Conservation (phyloP, 2,113 vertebrate species). For the Uropsilus gracilis region DNA sequence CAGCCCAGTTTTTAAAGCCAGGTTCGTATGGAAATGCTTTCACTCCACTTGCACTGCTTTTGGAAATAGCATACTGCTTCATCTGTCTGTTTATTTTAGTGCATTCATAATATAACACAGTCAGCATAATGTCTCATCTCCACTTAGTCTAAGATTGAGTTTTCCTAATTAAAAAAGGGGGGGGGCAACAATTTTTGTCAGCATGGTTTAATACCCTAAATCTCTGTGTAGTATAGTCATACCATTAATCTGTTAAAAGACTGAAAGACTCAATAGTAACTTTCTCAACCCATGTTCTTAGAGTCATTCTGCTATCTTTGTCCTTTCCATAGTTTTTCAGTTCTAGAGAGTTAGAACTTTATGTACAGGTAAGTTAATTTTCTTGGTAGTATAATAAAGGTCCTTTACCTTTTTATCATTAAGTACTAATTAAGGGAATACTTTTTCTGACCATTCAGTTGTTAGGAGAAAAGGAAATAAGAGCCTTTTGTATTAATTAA, state of each 20-base stretch:
- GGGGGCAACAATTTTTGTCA: conserved; percentile 84
- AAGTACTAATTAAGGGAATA: background rate
- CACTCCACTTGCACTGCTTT: conserved; percentile 99
- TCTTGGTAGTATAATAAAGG: conserved; percentile 21
- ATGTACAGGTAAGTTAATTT: conserved; percentile 64
- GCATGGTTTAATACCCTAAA: conserved; percentile 61
- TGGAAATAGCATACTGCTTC: conserved; percentile 99
- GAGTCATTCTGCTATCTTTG: conserved; percentile 49
- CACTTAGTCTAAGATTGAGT: conserved; percentile 72
- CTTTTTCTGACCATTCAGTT: background rate
- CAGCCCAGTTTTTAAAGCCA: conserved; percentile 99
- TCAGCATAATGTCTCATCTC: conserved; percentile 95
- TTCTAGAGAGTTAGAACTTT: conserved; percentile 58
- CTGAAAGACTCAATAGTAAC: conserved; percentile 35
- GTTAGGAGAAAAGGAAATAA: background rate
- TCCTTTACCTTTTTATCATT: background rate
- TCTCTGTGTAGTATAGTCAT: background rate
- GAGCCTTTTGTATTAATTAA: background rate
- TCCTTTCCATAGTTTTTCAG: conserved; percentile 43
- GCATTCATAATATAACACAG: conserved; percentile 94
- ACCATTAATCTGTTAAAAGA: conserved; percentile 9
- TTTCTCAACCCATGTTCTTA: background rate
- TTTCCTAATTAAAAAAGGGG: conserved; percentile 70
- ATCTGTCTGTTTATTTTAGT: conserved; percentile 97
- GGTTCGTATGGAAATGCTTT: conserved; percentile 99